Evolutionary conservation across 2,797 vertebrate genomes (phyloP), one percentile per base, ranked within the genome.

Genomic region (Hirundo rustica): DNA sequence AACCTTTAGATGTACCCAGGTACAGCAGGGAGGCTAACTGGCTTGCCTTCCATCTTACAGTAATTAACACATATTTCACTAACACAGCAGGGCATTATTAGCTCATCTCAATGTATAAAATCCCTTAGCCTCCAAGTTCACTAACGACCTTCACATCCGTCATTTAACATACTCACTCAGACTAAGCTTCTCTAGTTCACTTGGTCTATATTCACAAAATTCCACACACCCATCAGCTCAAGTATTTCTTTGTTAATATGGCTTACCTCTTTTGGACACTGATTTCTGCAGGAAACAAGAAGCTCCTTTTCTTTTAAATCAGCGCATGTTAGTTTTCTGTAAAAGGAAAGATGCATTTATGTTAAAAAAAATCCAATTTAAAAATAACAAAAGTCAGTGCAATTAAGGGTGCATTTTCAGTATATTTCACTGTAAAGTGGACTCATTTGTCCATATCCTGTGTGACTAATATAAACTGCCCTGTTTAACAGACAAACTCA

Each of bases 261-360:
- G 30, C 93, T 96, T 97, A 98, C 98, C 98, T 98, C 98, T 97
- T 98, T 99, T 50, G 98, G 98, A 92, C 98, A 99, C 84, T 99
- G 98, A 96, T 99, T 98, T 97, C 98, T 98, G 93, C 98, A 99
- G 81, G 98, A 99, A 95, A 91, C 94, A 53, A 99, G 97, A 10
- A 96, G 90, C 29, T 97, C 97, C 95, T 98, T 98, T 89, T 95
- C 97, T 91, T 98, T 96, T 75, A 95, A 40, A 92, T 97, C 97
- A 92, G 98, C 97, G 95, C 89, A 57, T 3, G 97, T 97, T 71
- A 98, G 95, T 94, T 98, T 98, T 94, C 98, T 99, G 90, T 47
- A 97, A 89, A 93, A 36, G 14, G 36, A 76, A 81, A 88, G 3
- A 65, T 2, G 3, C 19, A 51, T 55, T 79, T 60, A 16, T 53